These are phyloP conservation scores for Saccopteryx leptura DNA, from an alignment of 2,113 vertebrate species.

Conservation along the genomic window DNA sequence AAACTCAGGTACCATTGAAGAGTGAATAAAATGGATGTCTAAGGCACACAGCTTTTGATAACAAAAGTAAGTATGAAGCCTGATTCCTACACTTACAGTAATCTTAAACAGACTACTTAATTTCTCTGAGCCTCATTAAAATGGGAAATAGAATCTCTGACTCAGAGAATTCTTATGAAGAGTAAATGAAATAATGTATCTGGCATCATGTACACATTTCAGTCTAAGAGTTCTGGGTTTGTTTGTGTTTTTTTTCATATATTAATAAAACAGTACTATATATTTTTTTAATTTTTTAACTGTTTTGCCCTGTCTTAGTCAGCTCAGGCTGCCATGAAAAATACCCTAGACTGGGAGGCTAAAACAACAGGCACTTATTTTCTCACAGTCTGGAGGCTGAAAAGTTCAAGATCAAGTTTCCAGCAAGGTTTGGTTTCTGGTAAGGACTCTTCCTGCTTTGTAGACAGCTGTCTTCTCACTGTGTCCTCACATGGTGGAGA, in stretches of 20 bases:
- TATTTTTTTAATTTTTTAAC: background rate
- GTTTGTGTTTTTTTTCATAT: background rate
- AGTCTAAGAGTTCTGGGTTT: background rate
- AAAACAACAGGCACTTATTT: conserved; percentile 1
- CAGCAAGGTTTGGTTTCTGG: background rate
- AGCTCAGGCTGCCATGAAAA: background rate
- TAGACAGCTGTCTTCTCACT: background rate
- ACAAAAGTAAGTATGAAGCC: background rate
- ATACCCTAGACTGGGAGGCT: background rate
- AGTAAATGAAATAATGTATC: background rate
- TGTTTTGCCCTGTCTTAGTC: background rate
- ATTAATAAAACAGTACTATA: background rate
- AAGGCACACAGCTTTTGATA: background rate
- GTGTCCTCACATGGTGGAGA: background rate
- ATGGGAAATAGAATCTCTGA: background rate
- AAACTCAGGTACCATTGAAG: background rate
- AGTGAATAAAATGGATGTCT: background rate
- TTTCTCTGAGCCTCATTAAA: conserved; percentile 39
- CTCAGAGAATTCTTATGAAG: background rate
- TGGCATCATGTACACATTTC: background rate
- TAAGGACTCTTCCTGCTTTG: background rate
- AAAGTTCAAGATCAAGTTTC: background rate
- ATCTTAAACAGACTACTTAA: background rate
- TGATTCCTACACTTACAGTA: background rate
- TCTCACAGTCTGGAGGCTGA: background rate